Evolutionary conservation across 1,140 invertebrate genomes (phyloP), one percentile per base, ranked within the genome.

Genomic region (Aradophagus sp.): DNA sequence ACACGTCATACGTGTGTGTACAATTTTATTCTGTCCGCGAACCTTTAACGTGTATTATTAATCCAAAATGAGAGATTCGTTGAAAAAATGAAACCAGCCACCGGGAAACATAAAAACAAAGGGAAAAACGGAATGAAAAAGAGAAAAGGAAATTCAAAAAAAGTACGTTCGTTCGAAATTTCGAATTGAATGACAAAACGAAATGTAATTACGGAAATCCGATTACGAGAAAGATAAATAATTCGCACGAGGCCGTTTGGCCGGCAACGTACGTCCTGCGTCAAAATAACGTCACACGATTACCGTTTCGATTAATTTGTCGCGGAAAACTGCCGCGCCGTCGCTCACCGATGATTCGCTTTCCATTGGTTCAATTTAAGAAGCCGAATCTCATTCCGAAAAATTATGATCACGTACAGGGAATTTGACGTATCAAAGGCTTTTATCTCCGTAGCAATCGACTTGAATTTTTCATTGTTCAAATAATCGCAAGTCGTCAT

Each of bases 371-470:
- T 47, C 29, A 23, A 55, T 66, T 66, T 6, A 48, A 48, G 41
- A 13, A 48, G 50, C 44, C 44, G 32, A 56, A 56, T 56, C 42
- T 56, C 48, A 66, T 66, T 27, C 27, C 12, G 15, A 66, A 65
- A 66, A 66, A 66, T 56, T 35, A 35, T 67, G 52, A 50, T 36
- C 31, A 58, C 45, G 10, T 45, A 58, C 19, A 58, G 38, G 38
- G 45, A 58, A 67, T 67, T 67, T 44, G 26, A 0, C 15, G 42
- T 29, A 35, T 66, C 61, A 56, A 66, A 66, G 44, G 19, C 32
- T 47, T 55, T 65, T 65, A 63, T 45, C 41, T 63, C 44, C 12
- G 23, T 44, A 8, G 48, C 47, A 65, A 53, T 53, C 48, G 59
- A 53, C 39, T 65, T 47, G 23, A 38, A 55, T 65, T 55, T 53